These are phyloP conservation scores for Anser brachyrhynchus DNA, from an alignment of 2,113 vertebrate species.

Conservation along the genomic window DNA sequence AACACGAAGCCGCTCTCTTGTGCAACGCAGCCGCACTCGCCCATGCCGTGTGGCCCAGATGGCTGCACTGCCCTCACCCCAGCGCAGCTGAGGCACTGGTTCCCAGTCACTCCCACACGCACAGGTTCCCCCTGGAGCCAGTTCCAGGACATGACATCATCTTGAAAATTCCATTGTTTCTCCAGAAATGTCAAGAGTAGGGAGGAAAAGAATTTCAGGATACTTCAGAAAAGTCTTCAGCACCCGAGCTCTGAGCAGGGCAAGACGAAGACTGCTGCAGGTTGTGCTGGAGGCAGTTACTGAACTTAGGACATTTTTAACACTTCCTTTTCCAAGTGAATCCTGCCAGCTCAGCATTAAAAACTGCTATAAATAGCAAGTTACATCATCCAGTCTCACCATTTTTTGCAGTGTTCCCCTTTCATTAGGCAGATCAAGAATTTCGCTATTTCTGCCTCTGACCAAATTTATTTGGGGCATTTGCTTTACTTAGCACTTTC, in stretches of 20 bases:
- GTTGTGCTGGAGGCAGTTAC: not conserved
- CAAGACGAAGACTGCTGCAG: not conserved
- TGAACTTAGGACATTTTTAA: not conserved
- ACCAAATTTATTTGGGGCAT: not conserved
- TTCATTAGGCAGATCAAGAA: not conserved
- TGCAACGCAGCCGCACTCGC: accelerated
- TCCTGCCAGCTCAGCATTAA: not conserved
- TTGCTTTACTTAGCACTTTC: slow-evolving; percentile 49
- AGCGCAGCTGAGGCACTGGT: accelerated
- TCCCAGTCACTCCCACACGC: not conserved
- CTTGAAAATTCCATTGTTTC: not conserved
- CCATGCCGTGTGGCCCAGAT: accelerated
- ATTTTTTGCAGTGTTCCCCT: not conserved
- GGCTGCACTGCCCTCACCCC: not conserved
- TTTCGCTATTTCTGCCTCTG: not conserved
- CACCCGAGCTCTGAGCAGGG: not conserved
- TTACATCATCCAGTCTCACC: not conserved
- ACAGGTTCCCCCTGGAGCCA: not conserved
- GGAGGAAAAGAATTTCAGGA: not conserved
- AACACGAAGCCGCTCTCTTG: accelerated
- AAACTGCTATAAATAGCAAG: not conserved
- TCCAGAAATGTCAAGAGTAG: not conserved
- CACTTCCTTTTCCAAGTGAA: not conserved
- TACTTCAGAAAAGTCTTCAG: accelerated
- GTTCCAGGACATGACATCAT: not conserved